Percentiles rank a stretch among this genome's conserved stretches.
These are phyloP conservation scores for Cynodonichthys magdalenae DNA, from an alignment of 2,797 vertebrate species.

Conservation along the genomic window DNA sequence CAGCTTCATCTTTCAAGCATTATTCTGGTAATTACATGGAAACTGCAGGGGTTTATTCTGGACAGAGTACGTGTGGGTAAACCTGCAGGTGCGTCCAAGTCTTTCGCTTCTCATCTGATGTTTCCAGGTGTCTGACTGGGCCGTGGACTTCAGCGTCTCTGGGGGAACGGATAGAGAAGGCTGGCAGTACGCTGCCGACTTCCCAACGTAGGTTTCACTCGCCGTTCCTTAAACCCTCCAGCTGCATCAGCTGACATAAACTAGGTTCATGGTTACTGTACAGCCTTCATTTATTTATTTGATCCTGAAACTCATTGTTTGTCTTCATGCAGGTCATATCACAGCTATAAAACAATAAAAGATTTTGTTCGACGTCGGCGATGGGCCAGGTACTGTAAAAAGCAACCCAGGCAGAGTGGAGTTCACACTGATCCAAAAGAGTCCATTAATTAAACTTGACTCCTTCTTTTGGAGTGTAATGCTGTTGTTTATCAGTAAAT, in stretches of 20 bases:
- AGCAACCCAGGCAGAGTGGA: background rate
- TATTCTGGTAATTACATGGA: conserved; percentile 1
- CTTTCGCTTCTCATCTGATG: conserved; percentile 25
- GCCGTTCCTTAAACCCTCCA: background rate
- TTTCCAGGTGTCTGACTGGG: conserved; percentile 92
- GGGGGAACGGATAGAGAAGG: conserved; percentile 93
- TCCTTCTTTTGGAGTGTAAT: conserved; percentile 4
- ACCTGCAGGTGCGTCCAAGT: conserved; percentile 1
- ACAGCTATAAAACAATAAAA: conserved; percentile 95
- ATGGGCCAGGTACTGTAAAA: conserved; percentile 89
- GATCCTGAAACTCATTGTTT: conserved; percentile 21
- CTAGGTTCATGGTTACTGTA: too few relatives aligned
- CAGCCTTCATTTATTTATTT: background rate
- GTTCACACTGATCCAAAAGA: conserved; percentile 1
- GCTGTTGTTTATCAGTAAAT: background rate
- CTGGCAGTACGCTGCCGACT: conserved; percentile 97
- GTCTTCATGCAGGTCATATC: conserved; percentile 86
- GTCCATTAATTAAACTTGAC: background rate
- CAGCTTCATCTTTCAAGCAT: background rate
- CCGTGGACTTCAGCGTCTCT: conserved; percentile 85
- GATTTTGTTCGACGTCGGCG: conserved; percentile 97
- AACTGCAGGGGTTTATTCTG: conserved; percentile 8
- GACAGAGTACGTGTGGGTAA: background rate
- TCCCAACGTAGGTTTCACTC: conserved; percentile 87
- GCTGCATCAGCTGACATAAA: background rate